Evolutionary conservation across 2,113 vertebrate genomes (phyloP), one percentile per base, ranked within the genome.

Genomic region (Athene cunicularia): DNA sequence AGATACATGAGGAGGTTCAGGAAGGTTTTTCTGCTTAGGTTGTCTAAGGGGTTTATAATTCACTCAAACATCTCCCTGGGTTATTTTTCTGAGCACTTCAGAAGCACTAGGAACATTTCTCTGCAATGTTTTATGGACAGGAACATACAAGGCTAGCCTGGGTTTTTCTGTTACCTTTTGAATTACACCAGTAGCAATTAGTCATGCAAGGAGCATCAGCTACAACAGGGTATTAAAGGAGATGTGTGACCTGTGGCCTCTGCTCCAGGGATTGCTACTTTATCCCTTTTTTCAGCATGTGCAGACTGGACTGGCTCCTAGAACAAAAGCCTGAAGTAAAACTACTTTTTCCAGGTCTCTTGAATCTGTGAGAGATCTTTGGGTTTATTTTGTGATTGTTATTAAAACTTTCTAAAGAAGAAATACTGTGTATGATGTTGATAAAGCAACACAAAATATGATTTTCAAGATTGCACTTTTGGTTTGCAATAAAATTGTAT

Each of bases 41-140:
- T 80, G 12, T 82, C 33, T 43, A 24, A 88, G 59, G 30, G 35
- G 14, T 89, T 92, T 94, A 76, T 77, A 80, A 81, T 82, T 96
- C 8, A 50, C 72, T 88, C 64, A 92, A 87, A 71, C 33, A 45
- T 68, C 63, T 81, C 43, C 56, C 59, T 68, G 21, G 6, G 11
- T 70, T 93, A 52, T 86, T 93, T 95, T 90, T 76, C 82, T 73
- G 79, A 93, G 60, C 33, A 55, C 32, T 94, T 96, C 81, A 82
- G 86, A 55, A 96, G 35, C 15, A 53, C 32, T 45, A 39, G 49
- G 59, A 90, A 80, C 58, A 47, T 88, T 94, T 64, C 27, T 94
- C 88, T 32, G 74, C 56, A 43, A 49, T 81, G 43, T 75, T 89
- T 96, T 88, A 82, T 86, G 41, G 52, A 72, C 2, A 13, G 5